These are phyloP conservation scores for Temnothorax longispinosus DNA, from an alignment of 1,140 invertebrate species.

Conservation along the genomic window DNA sequence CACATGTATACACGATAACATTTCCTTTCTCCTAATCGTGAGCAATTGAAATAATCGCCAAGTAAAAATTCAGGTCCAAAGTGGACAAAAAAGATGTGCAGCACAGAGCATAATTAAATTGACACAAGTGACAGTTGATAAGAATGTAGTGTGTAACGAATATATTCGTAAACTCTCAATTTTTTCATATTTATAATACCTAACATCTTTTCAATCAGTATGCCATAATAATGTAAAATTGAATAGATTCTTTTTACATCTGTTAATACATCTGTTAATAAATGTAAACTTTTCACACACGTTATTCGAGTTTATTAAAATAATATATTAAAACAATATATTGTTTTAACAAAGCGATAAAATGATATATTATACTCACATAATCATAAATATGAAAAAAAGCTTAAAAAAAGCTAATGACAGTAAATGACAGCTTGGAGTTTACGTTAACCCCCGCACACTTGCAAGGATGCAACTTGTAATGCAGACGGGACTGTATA, in stretches of 20 bases:
- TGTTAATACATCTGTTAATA: no score
- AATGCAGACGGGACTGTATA: neutral
- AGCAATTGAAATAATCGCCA: neutral
- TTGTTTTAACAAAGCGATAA: no score
- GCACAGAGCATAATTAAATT: slow-evolving; percentile 12
- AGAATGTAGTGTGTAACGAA: neutral
- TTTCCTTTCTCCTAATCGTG: neutral
- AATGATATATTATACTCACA: no score
- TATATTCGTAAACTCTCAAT: neutral
- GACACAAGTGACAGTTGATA: slow-evolving; percentile 9
- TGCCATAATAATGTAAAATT: no score
- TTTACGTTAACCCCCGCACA: neutral
- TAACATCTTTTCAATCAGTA: neutral
- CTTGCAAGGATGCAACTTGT: neutral
- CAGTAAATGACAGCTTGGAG: neutral
- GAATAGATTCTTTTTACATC: no score
- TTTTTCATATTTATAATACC: neutral
- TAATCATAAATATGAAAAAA: neutral
- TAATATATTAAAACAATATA: no score
- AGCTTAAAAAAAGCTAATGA: neutral
- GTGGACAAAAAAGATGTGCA: neutral
- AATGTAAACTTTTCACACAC: no score
- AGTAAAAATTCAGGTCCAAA: neutral
- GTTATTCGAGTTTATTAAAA: no score
- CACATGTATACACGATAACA: neutral